phyloP scores from a whole-genome alignment of 2,888 invertebrate genomes.

The Leptopilina myrica region DNA sequence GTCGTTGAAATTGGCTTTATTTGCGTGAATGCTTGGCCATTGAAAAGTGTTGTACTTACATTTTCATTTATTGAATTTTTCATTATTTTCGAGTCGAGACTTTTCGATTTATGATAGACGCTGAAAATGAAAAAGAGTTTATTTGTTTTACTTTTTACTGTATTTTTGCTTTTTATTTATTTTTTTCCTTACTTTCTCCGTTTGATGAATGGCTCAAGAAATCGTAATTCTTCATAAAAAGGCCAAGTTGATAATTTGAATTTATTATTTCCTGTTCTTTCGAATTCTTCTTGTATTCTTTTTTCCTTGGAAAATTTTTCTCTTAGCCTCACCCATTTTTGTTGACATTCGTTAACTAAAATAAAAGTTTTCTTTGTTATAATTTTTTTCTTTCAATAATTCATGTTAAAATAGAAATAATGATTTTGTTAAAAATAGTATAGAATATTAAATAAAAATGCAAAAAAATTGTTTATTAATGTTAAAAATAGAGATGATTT shows the following conservation, averaged over 20 bases:
- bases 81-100: neutral
- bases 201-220: slow-evolving; percentile 26
- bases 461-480: neutral
- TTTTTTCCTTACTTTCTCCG: slow-evolving; percentile 14
- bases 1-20: slow-evolving; percentile 10
- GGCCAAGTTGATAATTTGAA: slow-evolving; percentile 10
- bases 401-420: neutral
- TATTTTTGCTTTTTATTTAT: neutral
- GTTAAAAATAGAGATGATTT: neutral
- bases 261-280: slow-evolving; percentile 20
- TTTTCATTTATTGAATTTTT: neutral
- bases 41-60: slow-evolving; percentile 6
- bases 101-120: slow-evolving; percentile 18
- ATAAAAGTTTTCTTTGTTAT: neutral
- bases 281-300: slow-evolving; percentile 21
- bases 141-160: neutral
- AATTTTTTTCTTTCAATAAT: neutral
- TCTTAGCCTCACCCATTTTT: slow-evolving; percentile 22
- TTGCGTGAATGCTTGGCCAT: slow-evolving; percentile 7
- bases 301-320: slow-evolving; percentile 36
- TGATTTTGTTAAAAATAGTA: too few species aligned
- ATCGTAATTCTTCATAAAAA: slow-evolving; percentile 26
- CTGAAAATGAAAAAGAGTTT: neutral
- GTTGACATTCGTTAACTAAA: slow-evolving; percentile 28
- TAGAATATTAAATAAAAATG: too few species aligned